Base-by-base conservation (phyloP, 2,888 invertebrate species). In the Amphipoea oculea region DNA sequence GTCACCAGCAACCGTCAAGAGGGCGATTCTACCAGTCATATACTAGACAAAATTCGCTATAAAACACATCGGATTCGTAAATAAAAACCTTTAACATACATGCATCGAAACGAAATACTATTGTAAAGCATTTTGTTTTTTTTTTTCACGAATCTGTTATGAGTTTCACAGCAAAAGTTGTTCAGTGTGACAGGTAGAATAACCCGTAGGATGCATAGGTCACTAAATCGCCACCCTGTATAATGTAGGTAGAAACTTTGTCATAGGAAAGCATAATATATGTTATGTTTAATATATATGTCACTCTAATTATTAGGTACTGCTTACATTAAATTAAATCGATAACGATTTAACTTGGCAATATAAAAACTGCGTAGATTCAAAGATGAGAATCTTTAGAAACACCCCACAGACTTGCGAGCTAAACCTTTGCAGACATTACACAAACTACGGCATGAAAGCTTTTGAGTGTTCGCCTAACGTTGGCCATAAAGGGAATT, bases 391-490 rank as follows among this genome's bases (percentile, higher is more conserved):
- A 82, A 17, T 62, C 45, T 80, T 72, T 40, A 65, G 71, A 71
- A 79, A 63, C 60, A 73, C 68, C 70, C 80, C 66, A 83, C 70
- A 85, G 81, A 76, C 86, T 83, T 82, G 74, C 23, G 70, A 83
- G 76, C 79, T 70, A 68, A 84, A 88, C 79, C 86, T 88, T 88
- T 86, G 81, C 73, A 84, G 73, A 70, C 85, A 83, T 88, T 82
- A 84, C 67, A 84, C 82, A 79, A 86, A 85, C 87, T 86, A 83
- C 83, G 78, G 82, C 83, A 86, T 88, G 88, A 89, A 90, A 90
- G 91, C 89, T 90, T 89, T 89, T 83, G 89, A 88, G 88, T 86
- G 88, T 89, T 85, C 88, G 75, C 75, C 79, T 87, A 87, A 84
- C 83, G 86, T 71, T 77, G 73, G 70, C 73, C 81, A 82, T 89